These are phyloP conservation scores for Catharus fuscescens DNA, from an alignment of 2,113 vertebrate species.

Conservation along the genomic window DNA sequence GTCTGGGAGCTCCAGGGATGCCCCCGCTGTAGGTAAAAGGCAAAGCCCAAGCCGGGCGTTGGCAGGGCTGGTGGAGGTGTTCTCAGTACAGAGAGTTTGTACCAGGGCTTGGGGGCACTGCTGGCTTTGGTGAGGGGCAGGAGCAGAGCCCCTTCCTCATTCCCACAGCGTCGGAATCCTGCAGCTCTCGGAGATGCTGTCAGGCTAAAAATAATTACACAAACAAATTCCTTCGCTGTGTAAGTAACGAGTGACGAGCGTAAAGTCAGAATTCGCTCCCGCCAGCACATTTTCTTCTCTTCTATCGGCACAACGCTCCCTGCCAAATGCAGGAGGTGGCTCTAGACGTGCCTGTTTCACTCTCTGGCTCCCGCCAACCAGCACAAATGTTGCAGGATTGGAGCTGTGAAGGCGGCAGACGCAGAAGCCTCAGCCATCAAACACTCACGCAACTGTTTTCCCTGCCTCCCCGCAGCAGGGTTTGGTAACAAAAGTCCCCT, in stretches of 20 bases:
- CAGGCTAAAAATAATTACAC: conserved; percentile 17
- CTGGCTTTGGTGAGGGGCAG: not conserved
- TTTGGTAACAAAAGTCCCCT: conserved; percentile 50
- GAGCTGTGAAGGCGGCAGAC: conserved; percentile 60
- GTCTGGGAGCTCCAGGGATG: not conserved
- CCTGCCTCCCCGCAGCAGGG: conserved; percentile 24
- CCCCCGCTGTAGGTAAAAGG: accelerated
- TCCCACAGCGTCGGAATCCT: accelerated
- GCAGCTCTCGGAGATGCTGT: not conserved
- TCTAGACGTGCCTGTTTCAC: not conserved
- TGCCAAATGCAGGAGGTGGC: conserved; percentile 12
- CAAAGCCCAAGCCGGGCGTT: not conserved
- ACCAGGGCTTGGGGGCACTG: not conserved
- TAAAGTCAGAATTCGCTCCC: conserved; percentile 9
- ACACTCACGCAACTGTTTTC: conserved; percentile 32
- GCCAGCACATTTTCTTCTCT: conserved; percentile 36
- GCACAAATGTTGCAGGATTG: not conserved
- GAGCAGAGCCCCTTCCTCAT: not conserved
- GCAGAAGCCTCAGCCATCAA: not conserved
- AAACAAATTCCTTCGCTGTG: conserved; percentile 28
- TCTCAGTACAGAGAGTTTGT: not conserved
- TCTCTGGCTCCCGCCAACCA: conserved; percentile 1
- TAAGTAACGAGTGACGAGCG: not conserved
- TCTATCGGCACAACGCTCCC: not conserved
- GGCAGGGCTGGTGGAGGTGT: not conserved